Conservation (phyloP, 2,113 vertebrate species). For the Gobiocypris rarus region DNA sequence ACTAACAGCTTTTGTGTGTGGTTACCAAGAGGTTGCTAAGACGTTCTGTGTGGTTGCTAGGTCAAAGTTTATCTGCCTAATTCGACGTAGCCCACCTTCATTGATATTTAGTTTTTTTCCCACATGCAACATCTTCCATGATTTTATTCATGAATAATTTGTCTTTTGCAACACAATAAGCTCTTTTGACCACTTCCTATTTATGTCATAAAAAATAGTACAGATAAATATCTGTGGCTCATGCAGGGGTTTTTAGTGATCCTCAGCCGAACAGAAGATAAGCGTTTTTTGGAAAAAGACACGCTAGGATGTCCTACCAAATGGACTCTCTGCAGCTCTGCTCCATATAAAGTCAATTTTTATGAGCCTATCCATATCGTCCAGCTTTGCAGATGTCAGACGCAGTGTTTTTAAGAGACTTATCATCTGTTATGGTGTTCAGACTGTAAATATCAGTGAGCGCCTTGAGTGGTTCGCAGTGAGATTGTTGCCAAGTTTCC, state of each 20-base stretch:
- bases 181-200: conserved; percentile 35
- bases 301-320: not conserved
- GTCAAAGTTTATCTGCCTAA: not conserved
- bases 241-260: not conserved
- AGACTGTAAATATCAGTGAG: conserved; percentile 66
- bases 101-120: not conserved
- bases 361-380: conserved; percentile 31
- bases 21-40: not conserved
- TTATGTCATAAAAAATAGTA: not conserved
- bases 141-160: not conserved
- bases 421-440: conserved; percentile 73
- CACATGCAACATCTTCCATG: not conserved
- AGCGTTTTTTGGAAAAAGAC: not conserved
- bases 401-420: conserved; percentile 44
- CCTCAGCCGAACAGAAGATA: not conserved
- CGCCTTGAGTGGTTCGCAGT: conserved; percentile 61
- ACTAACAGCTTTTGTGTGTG: not conserved
- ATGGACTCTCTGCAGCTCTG: not conserved
- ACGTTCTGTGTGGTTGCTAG: not conserved
- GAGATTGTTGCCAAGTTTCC: conserved; percentile 73
- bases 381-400: conserved; percentile 53
- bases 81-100: not conserved
- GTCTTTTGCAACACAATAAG: conserved; percentile 4
- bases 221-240: conserved; percentile 1
- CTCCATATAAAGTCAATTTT: conserved; percentile 28